phyloP scores from a whole-genome alignment of 2,888 invertebrate species.

The Eurytoma californica region DNA sequence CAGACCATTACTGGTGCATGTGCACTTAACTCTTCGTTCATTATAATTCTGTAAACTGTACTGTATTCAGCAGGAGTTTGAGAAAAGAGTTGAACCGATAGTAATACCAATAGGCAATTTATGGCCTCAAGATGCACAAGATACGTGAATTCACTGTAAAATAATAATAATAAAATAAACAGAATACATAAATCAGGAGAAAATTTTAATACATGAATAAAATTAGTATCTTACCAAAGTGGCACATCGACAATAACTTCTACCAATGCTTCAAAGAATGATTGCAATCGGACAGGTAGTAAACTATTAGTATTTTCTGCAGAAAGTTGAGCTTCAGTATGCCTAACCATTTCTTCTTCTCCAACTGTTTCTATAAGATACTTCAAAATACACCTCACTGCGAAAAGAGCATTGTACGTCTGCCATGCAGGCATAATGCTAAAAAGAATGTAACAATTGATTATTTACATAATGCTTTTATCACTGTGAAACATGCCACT shows the following conservation, averaged over 20 bases:
- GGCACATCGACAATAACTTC: slow-evolving; percentile 90
- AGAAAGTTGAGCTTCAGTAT: slow-evolving; percentile 81
- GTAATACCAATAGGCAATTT: slow-evolving; percentile 89
- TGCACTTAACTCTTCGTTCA: slow-evolving; percentile 83
- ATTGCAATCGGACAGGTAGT: slow-evolving; percentile 78
- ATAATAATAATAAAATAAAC: slow-evolving; percentile 14
- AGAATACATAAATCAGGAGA: slow-evolving; percentile 21
- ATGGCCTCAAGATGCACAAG: slow-evolving; percentile 91
- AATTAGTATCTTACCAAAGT: slow-evolving; percentile 79
- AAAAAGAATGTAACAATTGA: slow-evolving; percentile 67
- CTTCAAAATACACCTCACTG: slow-evolving; percentile 89
- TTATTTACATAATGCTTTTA: not conserved
- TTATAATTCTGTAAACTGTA: slow-evolving; percentile 77
- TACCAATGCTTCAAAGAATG: slow-evolving; percentile 85
- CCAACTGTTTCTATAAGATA: slow-evolving; percentile 93
- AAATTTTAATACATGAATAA: not conserved
- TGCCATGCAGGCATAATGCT: slow-evolving; percentile 92
- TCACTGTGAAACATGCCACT: slow-evolving; percentile 24
- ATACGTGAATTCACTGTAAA: slow-evolving; percentile 86
- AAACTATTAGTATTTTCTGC: slow-evolving; percentile 63
- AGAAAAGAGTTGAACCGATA: slow-evolving; percentile 91
- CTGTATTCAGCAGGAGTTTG: slow-evolving; percentile 76
- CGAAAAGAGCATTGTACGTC: slow-evolving; percentile 93
- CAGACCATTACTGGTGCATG: slow-evolving; percentile 88
- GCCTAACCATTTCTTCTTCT: slow-evolving; percentile 90